These are phyloP conservation scores for Darevskia nairensis DNA, from an alignment of 2,797 vertebrate species.

Conservation along the genomic window DNA sequence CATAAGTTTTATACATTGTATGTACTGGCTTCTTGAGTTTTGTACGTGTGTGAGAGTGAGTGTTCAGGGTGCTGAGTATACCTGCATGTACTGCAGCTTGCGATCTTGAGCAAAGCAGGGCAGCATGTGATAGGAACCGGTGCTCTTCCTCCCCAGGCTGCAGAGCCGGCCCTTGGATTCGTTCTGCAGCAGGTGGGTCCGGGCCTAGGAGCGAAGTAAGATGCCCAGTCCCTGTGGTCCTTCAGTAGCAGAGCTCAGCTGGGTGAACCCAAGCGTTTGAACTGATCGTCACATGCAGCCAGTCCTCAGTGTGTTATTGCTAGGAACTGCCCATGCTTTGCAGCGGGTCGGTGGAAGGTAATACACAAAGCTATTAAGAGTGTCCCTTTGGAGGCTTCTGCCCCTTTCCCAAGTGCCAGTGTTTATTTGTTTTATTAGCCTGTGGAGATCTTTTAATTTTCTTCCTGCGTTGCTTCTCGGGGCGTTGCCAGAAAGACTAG, in stretches of 20 bases:
- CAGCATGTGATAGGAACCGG: constrained; percentile 51
- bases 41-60: constrained; percentile 32
- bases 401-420: background rate
- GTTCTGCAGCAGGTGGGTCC: constrained; percentile 30
- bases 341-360: background rate
- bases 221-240: constrained; percentile 24
- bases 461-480: background rate
- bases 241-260: constrained; percentile 42
- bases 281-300: background rate
- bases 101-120: constrained; percentile 45
- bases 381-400: background rate
- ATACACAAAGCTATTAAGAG: background rate
- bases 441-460: background rate
- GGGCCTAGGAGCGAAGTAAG: constrained; percentile 43
- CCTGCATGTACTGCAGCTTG: constrained; percentile 36
- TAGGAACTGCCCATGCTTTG: too few relatives aligned
- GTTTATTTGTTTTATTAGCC: too few relatives aligned
- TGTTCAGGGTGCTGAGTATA: background rate
- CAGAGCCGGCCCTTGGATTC: constrained; percentile 43
- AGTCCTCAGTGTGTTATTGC: background rate
- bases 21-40: constrained; percentile 75
- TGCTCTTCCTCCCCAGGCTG: constrained; percentile 14
- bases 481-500: background rate
- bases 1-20: constrained; percentile 78
- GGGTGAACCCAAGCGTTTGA: background rate